These are phyloP conservation scores for Lepus europaeus DNA, from an alignment of 2,113 vertebrate species.

Conservation along the genomic window DNA sequence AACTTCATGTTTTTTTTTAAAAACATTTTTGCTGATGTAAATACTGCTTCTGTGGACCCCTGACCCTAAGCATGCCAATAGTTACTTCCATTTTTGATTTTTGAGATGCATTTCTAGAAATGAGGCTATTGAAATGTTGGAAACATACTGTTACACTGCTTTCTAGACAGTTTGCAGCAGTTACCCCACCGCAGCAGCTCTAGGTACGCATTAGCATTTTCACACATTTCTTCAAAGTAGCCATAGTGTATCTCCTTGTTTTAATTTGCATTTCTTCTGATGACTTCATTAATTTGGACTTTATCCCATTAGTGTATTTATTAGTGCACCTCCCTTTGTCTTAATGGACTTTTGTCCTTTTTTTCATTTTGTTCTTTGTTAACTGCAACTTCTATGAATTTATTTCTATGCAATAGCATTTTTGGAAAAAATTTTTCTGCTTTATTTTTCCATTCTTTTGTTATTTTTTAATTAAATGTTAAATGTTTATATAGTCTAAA, in stretches of 20 bases:
- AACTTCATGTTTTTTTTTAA: not conserved
- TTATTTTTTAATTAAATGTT: constrained; percentile 26
- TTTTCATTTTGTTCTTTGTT: constrained; percentile 19
- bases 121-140: not conserved
- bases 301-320: not conserved
- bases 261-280: constrained; percentile 26
- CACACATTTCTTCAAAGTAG: not conserved
- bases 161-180: not conserved
- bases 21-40: not conserved
- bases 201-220: not conserved
- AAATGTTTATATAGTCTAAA: not conserved
- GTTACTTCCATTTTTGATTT: constrained; percentile 23
- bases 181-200: not conserved
- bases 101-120: constrained; percentile 42
- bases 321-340: not conserved
- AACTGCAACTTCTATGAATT: not conserved
- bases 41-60: not conserved
- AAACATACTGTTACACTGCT: not conserved
- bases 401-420: not conserved
- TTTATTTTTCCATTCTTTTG: not conserved
- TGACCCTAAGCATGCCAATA: not conserved
- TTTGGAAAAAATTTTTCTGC: constrained; percentile 16
- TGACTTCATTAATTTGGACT: not conserved
- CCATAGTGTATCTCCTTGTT: not conserved
- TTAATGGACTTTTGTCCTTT: not conserved